Conservation (phyloP, 2,888 invertebrate species). For the Pachydiplax longipennis region DNA sequence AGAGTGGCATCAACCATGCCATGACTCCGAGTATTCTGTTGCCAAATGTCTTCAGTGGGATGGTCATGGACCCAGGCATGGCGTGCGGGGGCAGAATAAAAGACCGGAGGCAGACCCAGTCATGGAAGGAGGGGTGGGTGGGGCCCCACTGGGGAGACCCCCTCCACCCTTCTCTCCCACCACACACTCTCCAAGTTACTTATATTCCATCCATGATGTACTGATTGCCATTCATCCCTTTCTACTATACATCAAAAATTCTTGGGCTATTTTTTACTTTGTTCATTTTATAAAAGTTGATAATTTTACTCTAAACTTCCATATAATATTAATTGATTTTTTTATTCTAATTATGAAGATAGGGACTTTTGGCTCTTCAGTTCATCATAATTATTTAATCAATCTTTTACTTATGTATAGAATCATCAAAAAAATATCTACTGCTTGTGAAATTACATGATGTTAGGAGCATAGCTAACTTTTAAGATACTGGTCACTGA, state of each 20-base stretch:
- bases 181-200: neutral
- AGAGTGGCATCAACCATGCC: constrained; percentile 93
- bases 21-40: constrained; percentile 84
- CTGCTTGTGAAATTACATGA: neutral
- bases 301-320: too few relatives aligned
- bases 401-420: neutral
- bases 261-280: too few relatives aligned
- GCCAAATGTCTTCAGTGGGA: constrained; percentile 73
- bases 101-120: constrained; percentile 45
- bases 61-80: constrained; percentile 3
- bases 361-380: neutral
- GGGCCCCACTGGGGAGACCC: constrained; percentile 37
- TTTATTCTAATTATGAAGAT: neutral
- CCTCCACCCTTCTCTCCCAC: constrained; percentile 3
- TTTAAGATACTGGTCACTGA: neutral
- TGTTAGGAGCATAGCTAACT: neutral
- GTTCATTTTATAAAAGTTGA: too few relatives aligned
- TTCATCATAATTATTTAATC: neutral
- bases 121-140: constrained; percentile 32
- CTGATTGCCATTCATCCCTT: neutral
- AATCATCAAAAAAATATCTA: neutral
- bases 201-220: neutral
- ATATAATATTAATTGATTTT: neutral
- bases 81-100: constrained; percentile 40
- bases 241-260: too few relatives aligned